Percentiles rank a stretch among this genome's conserved stretches.
phyloP scores from a whole-genome alignment of 2,797 vertebrate species.

The Oreochromis mossambicus region DNA sequence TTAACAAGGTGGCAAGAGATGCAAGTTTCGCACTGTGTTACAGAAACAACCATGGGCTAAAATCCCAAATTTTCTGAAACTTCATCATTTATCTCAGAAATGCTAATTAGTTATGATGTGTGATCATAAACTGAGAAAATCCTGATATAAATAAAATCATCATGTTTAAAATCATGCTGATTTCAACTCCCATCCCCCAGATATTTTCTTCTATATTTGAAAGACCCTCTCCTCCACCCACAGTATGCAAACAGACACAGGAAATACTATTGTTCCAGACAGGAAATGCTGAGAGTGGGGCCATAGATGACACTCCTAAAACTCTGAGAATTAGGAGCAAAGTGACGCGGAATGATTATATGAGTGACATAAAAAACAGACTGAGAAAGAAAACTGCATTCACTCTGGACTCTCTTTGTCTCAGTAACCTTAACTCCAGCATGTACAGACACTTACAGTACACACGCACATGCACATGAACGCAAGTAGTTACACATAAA shows the following conservation, averaged over 20 bases:
- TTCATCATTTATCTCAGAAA: not conserved
- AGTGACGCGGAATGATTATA: not conserved
- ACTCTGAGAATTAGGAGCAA: not conserved
- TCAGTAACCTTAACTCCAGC: not conserved
- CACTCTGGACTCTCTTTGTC: not conserved
- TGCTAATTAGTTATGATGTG: not conserved
- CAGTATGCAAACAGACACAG: constrained; percentile 17
- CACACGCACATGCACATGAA: not conserved
- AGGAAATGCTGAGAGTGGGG: constrained; percentile 41
- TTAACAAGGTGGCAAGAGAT: not conserved
- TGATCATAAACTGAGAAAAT: not conserved
- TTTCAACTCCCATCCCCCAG: not conserved
- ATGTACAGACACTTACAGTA: not conserved
- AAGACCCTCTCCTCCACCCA: not conserved
- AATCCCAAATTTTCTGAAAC: not conserved
- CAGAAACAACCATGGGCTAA: not conserved
- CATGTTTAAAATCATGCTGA: not conserved
- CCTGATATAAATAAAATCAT: not conserved
- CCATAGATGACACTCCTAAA: constrained; percentile 5
- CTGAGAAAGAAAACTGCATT: not conserved
- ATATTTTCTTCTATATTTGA: not conserved
- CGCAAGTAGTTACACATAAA: not conserved
- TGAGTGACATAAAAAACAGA: not conserved
- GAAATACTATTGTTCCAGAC: constrained; percentile 52
- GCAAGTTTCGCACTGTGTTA: not conserved